These are phyloP conservation scores for Eretmochelys imbricata DNA, from an alignment of 2,113 vertebrate genomes.

Conservation along the genomic window DNA sequence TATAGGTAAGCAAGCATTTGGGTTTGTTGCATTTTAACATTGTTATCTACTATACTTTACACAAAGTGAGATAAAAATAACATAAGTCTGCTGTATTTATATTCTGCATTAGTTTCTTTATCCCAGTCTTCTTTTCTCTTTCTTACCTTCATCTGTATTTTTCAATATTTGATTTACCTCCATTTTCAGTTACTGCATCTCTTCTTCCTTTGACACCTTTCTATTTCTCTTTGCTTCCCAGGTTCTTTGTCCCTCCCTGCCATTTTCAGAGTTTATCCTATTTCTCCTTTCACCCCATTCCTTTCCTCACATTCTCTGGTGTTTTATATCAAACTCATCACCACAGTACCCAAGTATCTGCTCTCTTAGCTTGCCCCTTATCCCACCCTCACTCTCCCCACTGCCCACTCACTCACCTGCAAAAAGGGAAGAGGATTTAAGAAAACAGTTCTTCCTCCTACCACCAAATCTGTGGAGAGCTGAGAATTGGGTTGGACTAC, in stretches of 20 bases:
- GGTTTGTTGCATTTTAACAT: neutral
- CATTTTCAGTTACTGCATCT: neutral
- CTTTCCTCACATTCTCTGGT: neutral
- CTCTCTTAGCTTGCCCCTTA: neutral
- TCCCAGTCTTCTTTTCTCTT: neutral
- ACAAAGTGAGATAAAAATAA: neutral
- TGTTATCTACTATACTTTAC: neutral
- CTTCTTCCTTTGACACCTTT: neutral
- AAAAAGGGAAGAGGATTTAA: neutral
- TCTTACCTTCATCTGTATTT: neutral
- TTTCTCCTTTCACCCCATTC: neutral
- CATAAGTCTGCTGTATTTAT: neutral
- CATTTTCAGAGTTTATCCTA: rapidly evolving
- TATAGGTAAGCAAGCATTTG: neutral
- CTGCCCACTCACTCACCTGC: neutral
- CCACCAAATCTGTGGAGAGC: neutral
- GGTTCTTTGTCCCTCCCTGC: neutral
- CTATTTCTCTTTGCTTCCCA: neutral
- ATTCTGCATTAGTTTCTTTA: neutral
- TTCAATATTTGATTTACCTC: neutral
- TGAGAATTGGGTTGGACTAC: neutral
- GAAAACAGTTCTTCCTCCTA: neutral
- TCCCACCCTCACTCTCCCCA: rapidly evolving
- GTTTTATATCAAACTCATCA: neutral
- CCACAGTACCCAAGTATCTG: neutral